Evolutionary conservation across 2,888 invertebrate species (phyloP).

Genomic region (Bedellia somnulentella): DNA sequence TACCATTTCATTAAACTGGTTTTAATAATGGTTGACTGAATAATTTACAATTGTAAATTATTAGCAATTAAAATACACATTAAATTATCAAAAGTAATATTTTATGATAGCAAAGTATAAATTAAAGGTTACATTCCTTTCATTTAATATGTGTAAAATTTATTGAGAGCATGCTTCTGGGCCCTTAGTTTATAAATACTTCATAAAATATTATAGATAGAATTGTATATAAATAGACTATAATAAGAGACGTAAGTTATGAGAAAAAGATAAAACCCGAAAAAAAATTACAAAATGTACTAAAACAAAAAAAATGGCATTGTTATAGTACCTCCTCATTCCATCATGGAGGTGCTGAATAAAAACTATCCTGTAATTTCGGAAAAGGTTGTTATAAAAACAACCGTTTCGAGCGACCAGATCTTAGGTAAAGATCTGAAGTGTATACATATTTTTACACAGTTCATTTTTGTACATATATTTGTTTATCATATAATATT

Average conservation of each 20-base stretch:
- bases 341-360: background rate
- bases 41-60: conserved; percentile 49
- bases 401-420: conserved; percentile 61
- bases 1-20: conserved; percentile 57
- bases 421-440: conserved; percentile 50
- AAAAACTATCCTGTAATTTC: conserved; percentile 55
- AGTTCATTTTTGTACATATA: conserved; percentile 53
- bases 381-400: conserved; percentile 42
- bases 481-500: conserved; percentile 15
- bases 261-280: conserved; percentile 15
- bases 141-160: conserved; percentile 43
- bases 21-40: conserved; percentile 55
- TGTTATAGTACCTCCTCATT: conserved; percentile 23
- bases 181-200: conserved; percentile 59
- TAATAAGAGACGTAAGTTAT: conserved; percentile 33
- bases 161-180: conserved; percentile 57
- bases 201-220: conserved; percentile 47
- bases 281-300: conserved; percentile 17
- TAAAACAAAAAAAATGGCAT: conserved; percentile 35
- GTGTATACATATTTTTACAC: conserved; percentile 49
- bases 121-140: conserved; percentile 62
- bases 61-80: too few relatives aligned
- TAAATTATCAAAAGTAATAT: too few relatives aligned
- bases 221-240: conserved; percentile 37
- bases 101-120: conserved; percentile 55